phyloP scores from a whole-genome alignment of 1,140 invertebrate genomes.

The Drosophila orena region DNA sequence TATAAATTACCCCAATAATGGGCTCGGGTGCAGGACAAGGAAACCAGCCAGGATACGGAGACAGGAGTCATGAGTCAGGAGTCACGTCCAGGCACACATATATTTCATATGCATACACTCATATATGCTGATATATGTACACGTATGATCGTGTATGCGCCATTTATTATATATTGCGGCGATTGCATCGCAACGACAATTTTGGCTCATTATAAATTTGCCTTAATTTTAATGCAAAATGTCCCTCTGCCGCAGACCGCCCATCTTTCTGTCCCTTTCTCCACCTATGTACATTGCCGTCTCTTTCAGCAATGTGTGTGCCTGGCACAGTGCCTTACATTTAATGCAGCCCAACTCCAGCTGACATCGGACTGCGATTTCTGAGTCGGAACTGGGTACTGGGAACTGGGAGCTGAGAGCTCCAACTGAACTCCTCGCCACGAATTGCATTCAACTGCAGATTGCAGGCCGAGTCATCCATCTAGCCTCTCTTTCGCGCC shows the following conservation, averaged over 20 bases:
- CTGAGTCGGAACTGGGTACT: slow-evolving; percentile 8
- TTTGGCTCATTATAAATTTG: slow-evolving; percentile 81
- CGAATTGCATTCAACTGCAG: slow-evolving; percentile 60
- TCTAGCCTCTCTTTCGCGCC: slow-evolving; percentile 5
- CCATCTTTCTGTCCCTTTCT: slow-evolving; percentile 6
- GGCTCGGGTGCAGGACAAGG: slow-evolving; percentile 37
- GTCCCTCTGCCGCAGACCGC: slow-evolving; percentile 43
- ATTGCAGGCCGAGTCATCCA: slow-evolving; percentile 40
- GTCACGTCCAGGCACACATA: slow-evolving; percentile 31
- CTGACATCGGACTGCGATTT: slow-evolving; percentile 28
- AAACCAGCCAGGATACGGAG: slow-evolving; percentile 23
- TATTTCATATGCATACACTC: slow-evolving; percentile 23
- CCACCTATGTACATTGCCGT: slow-evolving; percentile 2
- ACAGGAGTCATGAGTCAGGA: slow-evolving; percentile 17
- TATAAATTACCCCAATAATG: slow-evolving; percentile 77
- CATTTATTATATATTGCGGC: slow-evolving; percentile 54
- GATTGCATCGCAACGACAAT: slow-evolving; percentile 70
- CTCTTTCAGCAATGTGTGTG: slow-evolving; percentile 41
- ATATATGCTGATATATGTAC: slow-evolving; percentile 27
- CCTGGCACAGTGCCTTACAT: slow-evolving; percentile 78
- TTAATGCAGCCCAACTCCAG: slow-evolving; percentile 64
- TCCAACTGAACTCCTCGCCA: slow-evolving; percentile 25
- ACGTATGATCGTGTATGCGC: slow-evolving; percentile 27
- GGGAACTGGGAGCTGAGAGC: background rate
- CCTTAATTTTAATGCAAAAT: slow-evolving; percentile 83